Conservation (phyloP, 2,888 invertebrate species). For the Pyrochroa serraticornis region DNA sequence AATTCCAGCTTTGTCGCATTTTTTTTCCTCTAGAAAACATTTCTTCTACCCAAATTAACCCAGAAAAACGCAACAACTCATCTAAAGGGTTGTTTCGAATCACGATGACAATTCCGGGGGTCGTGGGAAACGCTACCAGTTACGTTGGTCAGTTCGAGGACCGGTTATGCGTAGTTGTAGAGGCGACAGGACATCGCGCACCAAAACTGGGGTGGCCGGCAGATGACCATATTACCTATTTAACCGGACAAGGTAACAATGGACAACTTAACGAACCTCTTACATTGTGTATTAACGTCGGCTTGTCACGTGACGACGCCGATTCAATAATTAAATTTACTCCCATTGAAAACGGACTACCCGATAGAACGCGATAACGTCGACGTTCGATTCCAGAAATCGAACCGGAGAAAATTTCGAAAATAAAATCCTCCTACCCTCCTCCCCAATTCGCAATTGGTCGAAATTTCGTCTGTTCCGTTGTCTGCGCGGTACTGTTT, state of each 20-base stretch:
- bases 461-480: background rate
- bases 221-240: slow-evolving; percentile 28
- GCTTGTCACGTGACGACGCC: slow-evolving; percentile 34
- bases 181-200: slow-evolving; percentile 22
- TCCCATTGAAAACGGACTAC: background rate
- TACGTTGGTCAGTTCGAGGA: too few species aligned
- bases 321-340: background rate
- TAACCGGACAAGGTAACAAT: slow-evolving; percentile 27
- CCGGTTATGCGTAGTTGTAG: too few species aligned
- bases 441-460: background rate
- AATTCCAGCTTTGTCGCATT: too few species aligned
- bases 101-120: too few species aligned
- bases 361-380: background rate
- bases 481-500: slow-evolving; percentile 34
- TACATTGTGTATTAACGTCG: slow-evolving; percentile 18
- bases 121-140: too few species aligned
- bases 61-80: too few species aligned
- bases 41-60: too few species aligned
- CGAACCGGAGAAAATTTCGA: background rate
- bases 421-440: too few species aligned
- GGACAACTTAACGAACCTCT: slow-evolving; percentile 27
- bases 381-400: too few species aligned
- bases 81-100: too few species aligned
- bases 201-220: slow-evolving; percentile 29
- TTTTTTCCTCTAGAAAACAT: too few species aligned